Conservation (phyloP, 1,140 invertebrate species). For the Medauroidea extradentata region DNA sequence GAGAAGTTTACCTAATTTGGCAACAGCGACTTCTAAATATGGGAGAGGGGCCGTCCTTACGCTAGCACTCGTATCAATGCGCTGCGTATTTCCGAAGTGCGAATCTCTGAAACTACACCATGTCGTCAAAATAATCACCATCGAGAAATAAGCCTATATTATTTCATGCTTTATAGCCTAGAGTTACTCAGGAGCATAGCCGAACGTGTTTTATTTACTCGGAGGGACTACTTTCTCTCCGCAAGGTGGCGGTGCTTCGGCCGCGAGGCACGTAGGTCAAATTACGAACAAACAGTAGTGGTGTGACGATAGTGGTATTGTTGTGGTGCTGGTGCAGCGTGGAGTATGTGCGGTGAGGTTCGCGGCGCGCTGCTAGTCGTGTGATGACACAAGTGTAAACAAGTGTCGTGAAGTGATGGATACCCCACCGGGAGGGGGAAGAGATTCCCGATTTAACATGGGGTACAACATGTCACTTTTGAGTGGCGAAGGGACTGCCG, state of each 20-base stretch:
- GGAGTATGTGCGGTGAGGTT: constrained; percentile 13
- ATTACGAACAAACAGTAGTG: constrained; percentile 32
- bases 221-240: constrained; percentile 15
- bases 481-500: constrained; percentile 63
- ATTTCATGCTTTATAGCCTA: background rate
- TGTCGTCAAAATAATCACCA: background rate
- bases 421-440: constrained; percentile 67
- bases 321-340: constrained; percentile 6
- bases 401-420: constrained; percentile 52
- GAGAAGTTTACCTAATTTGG: constrained; percentile 42
- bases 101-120: background rate
- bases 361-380: constrained; percentile 4
- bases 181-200: background rate
- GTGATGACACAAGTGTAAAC: constrained; percentile 11
- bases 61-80: constrained; percentile 2
- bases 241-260: constrained; percentile 12
- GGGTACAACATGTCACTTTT: constrained; percentile 77
- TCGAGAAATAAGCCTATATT: background rate
- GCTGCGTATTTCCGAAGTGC: background rate
- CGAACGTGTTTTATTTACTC: background rate
- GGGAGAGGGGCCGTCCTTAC: constrained; percentile 25
- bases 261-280: constrained; percentile 26
- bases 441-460: constrained; percentile 79
- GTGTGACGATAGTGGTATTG: constrained; percentile 17
- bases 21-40: constrained; percentile 40